Evolutionary conservation across 2,888 invertebrate genomes (phyloP).

Genomic region (Nomada fucata): DNA sequence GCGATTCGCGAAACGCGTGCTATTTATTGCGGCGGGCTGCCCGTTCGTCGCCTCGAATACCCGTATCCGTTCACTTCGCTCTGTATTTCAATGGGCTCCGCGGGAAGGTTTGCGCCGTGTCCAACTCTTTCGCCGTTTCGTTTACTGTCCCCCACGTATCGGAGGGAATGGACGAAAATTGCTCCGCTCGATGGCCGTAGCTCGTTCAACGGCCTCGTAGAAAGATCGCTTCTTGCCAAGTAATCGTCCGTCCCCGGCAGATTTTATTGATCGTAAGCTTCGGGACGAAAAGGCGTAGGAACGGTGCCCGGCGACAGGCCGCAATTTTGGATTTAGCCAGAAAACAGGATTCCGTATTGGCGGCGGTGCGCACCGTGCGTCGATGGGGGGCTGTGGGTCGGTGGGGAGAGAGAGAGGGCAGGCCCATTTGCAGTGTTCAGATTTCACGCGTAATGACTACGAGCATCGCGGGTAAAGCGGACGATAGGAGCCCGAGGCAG

Average conservation of each 20-base stretch:
- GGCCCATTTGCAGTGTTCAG: constrained; percentile 39
- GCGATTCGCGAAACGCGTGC: constrained; percentile 11
- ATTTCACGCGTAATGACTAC: constrained; percentile 53
- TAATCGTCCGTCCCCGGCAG: constrained; percentile 9
- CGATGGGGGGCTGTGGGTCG: too few relatives aligned
- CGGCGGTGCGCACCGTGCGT: not conserved
- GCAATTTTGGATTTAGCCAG: constrained; percentile 46
- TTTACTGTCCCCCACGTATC: not conserved
- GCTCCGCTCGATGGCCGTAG: not conserved
- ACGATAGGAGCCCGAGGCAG: constrained; percentile 3
- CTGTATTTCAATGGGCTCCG: not conserved
- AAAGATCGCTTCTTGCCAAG: constrained; percentile 9
- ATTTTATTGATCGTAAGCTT: constrained; percentile 15
- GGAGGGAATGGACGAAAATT: constrained; percentile 5
- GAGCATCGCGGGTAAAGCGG: not conserved
- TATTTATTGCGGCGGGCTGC: not conserved
- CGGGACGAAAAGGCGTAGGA: not conserved
- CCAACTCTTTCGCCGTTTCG: too few relatives aligned
- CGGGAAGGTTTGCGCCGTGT: too few relatives aligned
- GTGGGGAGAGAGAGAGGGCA: not conserved
- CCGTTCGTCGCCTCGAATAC: not conserved
- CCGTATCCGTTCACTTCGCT: not conserved
- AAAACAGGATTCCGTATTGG: constrained; percentile 4
- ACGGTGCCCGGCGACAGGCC: not conserved
- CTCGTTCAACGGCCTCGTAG: not conserved